These are phyloP conservation scores for Pseudomyrmex sp. DNA, from an alignment of 1,140 invertebrate genomes.

Conservation along the genomic window DNA sequence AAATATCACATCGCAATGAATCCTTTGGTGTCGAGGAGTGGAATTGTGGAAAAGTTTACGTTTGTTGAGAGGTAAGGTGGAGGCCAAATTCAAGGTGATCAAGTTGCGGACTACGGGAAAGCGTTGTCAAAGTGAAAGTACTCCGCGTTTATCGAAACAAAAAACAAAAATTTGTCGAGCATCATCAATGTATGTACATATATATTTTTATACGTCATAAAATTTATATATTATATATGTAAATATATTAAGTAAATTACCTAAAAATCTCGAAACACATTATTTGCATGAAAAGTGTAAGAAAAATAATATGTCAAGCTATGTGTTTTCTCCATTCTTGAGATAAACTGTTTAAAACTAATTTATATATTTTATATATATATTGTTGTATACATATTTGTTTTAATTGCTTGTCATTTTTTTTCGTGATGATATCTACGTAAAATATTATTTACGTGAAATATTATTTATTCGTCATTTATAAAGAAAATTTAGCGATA, in stretches of 20 bases:
- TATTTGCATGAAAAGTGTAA: too few species aligned
- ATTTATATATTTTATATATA: too few species aligned
- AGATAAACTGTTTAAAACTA: too few species aligned
- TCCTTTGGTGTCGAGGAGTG: background rate
- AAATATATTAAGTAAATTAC: slow-evolving; percentile 42
- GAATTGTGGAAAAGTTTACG: slow-evolving; percentile 7
- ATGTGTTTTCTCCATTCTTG: too few species aligned
- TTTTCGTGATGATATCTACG: slow-evolving; percentile 29
- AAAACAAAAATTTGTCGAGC: slow-evolving; percentile 44
- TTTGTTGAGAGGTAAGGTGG: slow-evolving; percentile 45
- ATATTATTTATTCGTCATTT: slow-evolving; percentile 69
- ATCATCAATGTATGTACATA: slow-evolving; percentile 37
- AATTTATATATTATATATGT: slow-evolving; percentile 62
- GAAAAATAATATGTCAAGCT: too few species aligned
- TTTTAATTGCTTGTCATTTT: background rate
- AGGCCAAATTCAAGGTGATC: slow-evolving; percentile 66
- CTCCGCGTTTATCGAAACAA: slow-evolving; percentile 65
- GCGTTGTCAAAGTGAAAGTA: slow-evolving; percentile 76
- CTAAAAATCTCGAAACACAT: background rate
- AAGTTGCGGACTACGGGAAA: slow-evolving; percentile 68
- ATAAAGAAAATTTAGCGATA: slow-evolving; percentile 27
- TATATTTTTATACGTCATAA: slow-evolving; percentile 19
- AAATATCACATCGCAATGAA: slow-evolving; percentile 20
- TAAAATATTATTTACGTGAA: slow-evolving; percentile 3
- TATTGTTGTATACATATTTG: too few species aligned